Evolutionary conservation across 2,113 vertebrate species (phyloP), one percentile per base, ranked within the genome.

Genomic region (Andinoacara biseriatus): DNA sequence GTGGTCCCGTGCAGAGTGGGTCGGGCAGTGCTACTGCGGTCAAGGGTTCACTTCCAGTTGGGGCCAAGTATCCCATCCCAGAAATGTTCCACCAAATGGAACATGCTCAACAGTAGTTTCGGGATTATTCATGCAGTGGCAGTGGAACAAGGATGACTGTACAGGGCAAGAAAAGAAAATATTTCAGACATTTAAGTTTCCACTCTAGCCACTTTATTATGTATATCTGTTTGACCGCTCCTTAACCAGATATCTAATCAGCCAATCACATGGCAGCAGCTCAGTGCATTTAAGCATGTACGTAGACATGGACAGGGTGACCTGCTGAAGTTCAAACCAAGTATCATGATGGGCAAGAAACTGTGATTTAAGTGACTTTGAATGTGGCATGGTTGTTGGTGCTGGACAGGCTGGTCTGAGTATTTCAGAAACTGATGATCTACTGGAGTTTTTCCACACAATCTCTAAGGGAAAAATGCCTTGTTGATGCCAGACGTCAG

Each of bases 21-120:
- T 74, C 69, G 78, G 85, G 84, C 82, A 57, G 22, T 3, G 58
- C 63, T 49, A 59, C 81, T 69, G 29, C 58, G 77, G 88, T 84
- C 62, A 83, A 14, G 74, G 85, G 80, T 77, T 89, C 78, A 54
- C 33, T 87, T 86, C 82, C 83, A 90, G 69, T 69, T 17, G 80
- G 58, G 81, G 78, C 76, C 74, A 69, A 58, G 79, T 63, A 80
- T 82, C 40, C 11, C 29, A 78, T 84, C 49, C 14, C 74, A 46
- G 69, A 76, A 83, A 86, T 82, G 72, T 58, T 22, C 85, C 33
- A 54, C 86, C 29, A 75, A 83, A 62, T 46, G 75, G 49, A 78
- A 65, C 11, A 5, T 72, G 63, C 76, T 58, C 18, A 22, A 24
- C 40, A 29, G 4, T 17, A 31, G 14, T 31, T 29, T 74, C 24